Evolutionary conservation across 1,140 invertebrate species (phyloP), one percentile per base, ranked within the genome.

Genomic region (Cryptotermes secundus): DNA sequence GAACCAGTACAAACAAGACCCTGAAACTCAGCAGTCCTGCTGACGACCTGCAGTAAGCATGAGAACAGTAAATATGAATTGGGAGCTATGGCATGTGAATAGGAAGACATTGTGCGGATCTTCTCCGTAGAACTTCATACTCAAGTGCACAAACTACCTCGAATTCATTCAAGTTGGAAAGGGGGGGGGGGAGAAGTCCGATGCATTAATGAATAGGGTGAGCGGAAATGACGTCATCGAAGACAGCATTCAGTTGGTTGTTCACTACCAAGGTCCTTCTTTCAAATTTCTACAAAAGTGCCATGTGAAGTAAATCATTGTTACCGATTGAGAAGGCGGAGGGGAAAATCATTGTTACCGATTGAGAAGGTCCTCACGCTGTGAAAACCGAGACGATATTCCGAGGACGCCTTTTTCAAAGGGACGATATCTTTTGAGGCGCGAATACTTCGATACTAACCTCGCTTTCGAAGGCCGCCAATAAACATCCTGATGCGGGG

Each of bases 171-270:
- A 72, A 72, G 26, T 31, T 72, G 59, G 31, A 59, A 59, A 59
- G 24, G 24, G 24, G 7, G 3, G 16, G 4, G 16, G 16, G 16
- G 16, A 42, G 38, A 1, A 72, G 6, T 72, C 26, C 1, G 3
- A 31, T 31, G 31, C 59, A n/a, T 72, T 0, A 31, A 31, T 72
- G 59, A 72, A 72, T 72, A 72, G 59, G 59, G 26, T 14, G 59
- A 72, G 59, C 59, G 59, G 59, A 72, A 72, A 72, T 72, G 59
- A 72, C 59, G 59, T 72, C 59, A 72, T 31, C n/a, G 3, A 72
- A 72, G 6, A 72, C 59, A 31, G 59, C 31, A 31, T 72, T 72
- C n/a, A 31, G 31, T 16, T 59, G 24, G 53, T 26, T 31, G 59
- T n/a, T 26, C 59, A 26, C 59, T 31, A 31, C 59, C 31, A 31